Conservation (phyloP, 2,888 invertebrate species). For the Xylophagus ater region DNA sequence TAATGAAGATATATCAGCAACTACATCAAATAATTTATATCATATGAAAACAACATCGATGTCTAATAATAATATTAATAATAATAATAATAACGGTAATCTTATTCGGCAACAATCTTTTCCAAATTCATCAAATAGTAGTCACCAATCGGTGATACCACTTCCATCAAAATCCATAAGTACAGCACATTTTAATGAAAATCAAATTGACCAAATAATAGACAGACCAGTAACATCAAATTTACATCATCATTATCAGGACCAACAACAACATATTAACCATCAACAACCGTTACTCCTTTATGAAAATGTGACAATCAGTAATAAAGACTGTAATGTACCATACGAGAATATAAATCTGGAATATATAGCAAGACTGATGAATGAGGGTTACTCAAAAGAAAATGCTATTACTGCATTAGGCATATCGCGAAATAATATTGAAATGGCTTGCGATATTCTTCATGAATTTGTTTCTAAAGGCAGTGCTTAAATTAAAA, state of each 20-base stretch:
- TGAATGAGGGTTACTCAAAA: constrained; percentile 81
- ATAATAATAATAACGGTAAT: constrained; percentile 9
- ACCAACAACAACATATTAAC: constrained; percentile 3
- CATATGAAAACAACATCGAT: constrained; percentile 17
- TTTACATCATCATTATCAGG: constrained; percentile 13
- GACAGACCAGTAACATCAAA: constrained; percentile 9
- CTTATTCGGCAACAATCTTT: constrained; percentile 17
- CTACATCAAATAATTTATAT: constrained; percentile 18
- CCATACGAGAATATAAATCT: constrained; percentile 82
- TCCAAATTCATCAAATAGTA: constrained; percentile 13
- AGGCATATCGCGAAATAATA: constrained; percentile 84
- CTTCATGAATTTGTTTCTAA: constrained; percentile 78
- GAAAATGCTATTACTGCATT: constrained; percentile 85
- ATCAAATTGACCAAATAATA: constrained; percentile 6
- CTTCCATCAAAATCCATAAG: constrained; percentile 17
- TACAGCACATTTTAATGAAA: constrained; percentile 14
- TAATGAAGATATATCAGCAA: constrained; percentile 10
- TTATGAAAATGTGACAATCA: constrained; percentile 41
- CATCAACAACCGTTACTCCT: constrained; percentile 23
- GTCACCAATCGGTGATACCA: constrained; percentile 8
- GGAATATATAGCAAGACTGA: constrained; percentile 79
- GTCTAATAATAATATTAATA: constrained; percentile 12
- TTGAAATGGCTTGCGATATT: constrained; percentile 93
- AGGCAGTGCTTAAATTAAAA: constrained; percentile 29
- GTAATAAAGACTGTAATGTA: constrained; percentile 43